Evolutionary conservation across 2,888 invertebrate species (phyloP).

Genomic region (Mythimna albipuncta): DNA sequence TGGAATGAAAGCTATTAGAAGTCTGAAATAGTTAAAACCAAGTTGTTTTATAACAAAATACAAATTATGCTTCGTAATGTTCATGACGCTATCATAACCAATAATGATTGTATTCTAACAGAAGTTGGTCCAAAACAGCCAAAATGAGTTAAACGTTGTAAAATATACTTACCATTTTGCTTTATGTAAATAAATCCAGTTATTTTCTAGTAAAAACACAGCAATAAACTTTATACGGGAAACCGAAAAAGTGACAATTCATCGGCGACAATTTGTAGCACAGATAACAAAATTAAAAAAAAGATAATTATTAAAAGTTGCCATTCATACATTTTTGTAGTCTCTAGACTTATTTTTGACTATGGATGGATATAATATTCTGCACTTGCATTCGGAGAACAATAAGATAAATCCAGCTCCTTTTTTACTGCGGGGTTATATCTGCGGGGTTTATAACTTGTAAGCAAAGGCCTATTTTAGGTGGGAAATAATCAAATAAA

Average conservation of each 20-base stretch:
- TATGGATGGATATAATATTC: background rate
- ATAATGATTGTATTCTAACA: conserved; percentile 25
- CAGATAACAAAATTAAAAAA: conserved; percentile 40
- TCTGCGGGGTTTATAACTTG: too few relatives aligned
- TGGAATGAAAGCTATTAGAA: background rate
- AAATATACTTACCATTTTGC: conserved; percentile 76
- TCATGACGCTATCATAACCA: conserved; percentile 76
- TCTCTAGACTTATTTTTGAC: background rate
- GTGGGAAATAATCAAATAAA: too few relatives aligned
- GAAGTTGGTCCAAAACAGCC: background rate
- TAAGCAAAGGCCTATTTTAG: too few relatives aligned
- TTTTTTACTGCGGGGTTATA: too few relatives aligned
- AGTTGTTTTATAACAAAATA: conserved; percentile 47
- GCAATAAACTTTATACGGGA: conserved; percentile 64
- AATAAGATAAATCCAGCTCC: too few relatives aligned
- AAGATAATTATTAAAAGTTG: background rate
- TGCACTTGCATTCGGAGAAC: too few relatives aligned
- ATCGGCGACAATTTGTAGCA: conserved; percentile 70
- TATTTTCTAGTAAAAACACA: conserved; percentile 61
- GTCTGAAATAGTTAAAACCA: background rate
- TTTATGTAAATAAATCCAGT: conserved; percentile 60
- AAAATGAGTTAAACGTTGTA: background rate
- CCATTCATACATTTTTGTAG: conserved; percentile 16
- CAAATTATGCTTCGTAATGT: conserved; percentile 77
- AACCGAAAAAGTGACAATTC: conserved; percentile 87